Base-by-base conservation (phyloP, 1,140 invertebrate genomes). In the Platyura marginata region DNA sequence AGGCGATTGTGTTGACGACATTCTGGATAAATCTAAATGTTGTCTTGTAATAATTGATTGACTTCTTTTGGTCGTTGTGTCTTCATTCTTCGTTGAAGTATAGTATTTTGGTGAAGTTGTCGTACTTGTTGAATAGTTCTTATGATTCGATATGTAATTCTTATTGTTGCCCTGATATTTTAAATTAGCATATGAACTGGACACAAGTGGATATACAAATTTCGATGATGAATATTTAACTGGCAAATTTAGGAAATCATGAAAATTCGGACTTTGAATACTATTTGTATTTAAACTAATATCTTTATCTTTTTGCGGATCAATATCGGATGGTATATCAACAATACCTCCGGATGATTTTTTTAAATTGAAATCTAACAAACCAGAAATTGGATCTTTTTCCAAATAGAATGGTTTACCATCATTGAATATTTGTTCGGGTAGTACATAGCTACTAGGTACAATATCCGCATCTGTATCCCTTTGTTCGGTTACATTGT, bases 331-430 rank as follows among this genome's bases (percentile, higher is more conserved):
- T 58, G 59, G 19, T 38, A 58, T 47, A 51, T 50, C 20, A 49
- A 57, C 47, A 44, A 52, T 21, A 68, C 60, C 0, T n/a, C 62
- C 59, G 10, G 67, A 64, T 10, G 52, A 44, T 3, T 64, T 65
- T 41, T 68, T 72, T 16, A 67, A 67, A 41, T 66, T 70, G 35
- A 77, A 76, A 46, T 77, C 72, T 21, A 77, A 64, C 46, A 70
- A 64, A 4, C 75, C 75, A 1, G 76, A 78, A 13, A 76, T 57
- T 0, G 75, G 73, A 59, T 79, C 75, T 47, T 77, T 76, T 32
- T 76, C 72, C 1, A 76, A 53, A 37, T 75, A 77, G 51, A 79
- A 80, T 0, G 77, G 75, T 47, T 75, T 75, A 19, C 77, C 77
- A 41, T 75, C 69, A 48, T 79, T 77, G 49, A 79, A 75, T 20